Conservation (phyloP, 2,113 vertebrate species). For the Nerophis lumbriciformis region DNA sequence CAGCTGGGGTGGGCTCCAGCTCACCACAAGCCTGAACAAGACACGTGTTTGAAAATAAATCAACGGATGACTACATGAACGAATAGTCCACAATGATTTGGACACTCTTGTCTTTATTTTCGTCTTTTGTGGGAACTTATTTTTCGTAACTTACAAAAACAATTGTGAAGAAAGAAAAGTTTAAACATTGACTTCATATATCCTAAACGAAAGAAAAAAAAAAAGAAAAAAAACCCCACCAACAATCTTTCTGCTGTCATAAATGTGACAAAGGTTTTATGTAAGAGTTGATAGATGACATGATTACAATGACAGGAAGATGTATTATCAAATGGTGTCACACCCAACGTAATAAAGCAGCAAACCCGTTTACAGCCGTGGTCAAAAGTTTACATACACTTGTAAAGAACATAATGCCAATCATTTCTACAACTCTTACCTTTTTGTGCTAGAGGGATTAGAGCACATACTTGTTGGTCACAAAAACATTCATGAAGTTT, state of each 20-base stretch:
- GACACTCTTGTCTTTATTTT: background rate
- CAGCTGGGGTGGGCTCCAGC: too few species aligned
- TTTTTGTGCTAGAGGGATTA: too few species aligned
- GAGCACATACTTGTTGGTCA: too few species aligned
- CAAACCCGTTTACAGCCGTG: too few species aligned
- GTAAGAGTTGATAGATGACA: slow-evolving; percentile 28
- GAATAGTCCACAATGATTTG: background rate
- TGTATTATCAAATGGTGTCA: background rate
- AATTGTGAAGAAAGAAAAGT: background rate
- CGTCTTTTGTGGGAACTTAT: background rate
- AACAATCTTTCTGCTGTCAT: background rate
- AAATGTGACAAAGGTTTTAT: slow-evolving; percentile 15
- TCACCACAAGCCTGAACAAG: too few species aligned
- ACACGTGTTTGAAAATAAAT: background rate
- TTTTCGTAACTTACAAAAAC: background rate
- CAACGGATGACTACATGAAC: background rate
- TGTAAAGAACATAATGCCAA: too few species aligned
- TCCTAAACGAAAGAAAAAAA: background rate
- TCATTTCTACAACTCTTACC: too few species aligned
- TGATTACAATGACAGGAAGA: slow-evolving; percentile 15
- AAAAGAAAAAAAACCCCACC: too few species aligned
- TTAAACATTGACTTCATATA: background rate
- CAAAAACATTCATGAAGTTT: too few species aligned
- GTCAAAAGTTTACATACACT: too few species aligned
- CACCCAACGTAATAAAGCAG: background rate